phyloP scores from a whole-genome alignment of 2,888 invertebrate genomes.

The Drosophila meridiana region DNA sequence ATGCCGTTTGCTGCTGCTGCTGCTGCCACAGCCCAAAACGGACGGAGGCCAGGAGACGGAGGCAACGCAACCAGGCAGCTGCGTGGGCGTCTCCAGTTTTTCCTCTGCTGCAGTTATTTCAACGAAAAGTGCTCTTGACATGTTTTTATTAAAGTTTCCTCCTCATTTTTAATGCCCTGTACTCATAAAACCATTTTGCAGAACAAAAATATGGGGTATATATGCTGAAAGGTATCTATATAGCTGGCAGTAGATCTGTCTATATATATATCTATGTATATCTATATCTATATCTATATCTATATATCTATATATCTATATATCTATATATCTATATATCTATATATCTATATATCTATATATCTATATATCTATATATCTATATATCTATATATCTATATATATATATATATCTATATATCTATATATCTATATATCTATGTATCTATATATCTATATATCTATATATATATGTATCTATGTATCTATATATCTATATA shows the following conservation, averaged over 20 bases:
- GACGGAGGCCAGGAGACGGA: not conserved
- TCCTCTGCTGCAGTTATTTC: conserved; percentile 46
- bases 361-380: no score
- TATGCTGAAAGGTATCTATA: not conserved
- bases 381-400: no score
- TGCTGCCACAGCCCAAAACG: conserved; percentile 7
- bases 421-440: no score
- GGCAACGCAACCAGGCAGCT: conserved; percentile 7
- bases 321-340: not conserved
- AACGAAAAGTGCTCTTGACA: conserved; percentile 76
- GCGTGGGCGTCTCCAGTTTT: conserved; percentile 41
- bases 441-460: no score
- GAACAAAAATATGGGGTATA: not conserved
- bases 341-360: not conserved
- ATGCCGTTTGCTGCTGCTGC: conserved; percentile 10
- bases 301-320: not conserved
- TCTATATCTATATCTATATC: not conserved
- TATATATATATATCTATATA: no score
- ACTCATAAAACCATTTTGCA: not conserved
- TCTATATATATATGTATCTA: no score
- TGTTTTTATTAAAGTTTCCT: conserved; percentile 54
- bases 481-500: no score
- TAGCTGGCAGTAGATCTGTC: no score
- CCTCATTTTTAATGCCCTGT: conserved; percentile 22
- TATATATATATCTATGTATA: not conserved